Conservation (phyloP, 1,140 invertebrate species). For the Halictus rubicundus region DNA sequence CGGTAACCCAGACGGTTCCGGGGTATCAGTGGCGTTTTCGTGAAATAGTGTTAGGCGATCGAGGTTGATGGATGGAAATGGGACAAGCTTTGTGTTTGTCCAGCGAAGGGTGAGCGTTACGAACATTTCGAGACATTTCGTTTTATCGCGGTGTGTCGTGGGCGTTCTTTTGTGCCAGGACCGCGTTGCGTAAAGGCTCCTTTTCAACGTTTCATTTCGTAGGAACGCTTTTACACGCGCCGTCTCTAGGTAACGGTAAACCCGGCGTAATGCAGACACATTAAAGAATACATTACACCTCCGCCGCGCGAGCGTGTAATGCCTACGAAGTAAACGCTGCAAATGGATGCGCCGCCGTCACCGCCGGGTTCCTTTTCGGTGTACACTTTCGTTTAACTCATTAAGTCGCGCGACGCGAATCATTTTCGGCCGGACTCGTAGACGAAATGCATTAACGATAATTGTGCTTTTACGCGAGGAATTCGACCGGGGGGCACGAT, state of each 20-base stretch:
- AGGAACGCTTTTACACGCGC: conserved; percentile 37
- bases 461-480: conserved; percentile 33
- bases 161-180: conserved; percentile 17
- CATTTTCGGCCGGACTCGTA: conserved; percentile 25
- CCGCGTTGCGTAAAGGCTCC: conserved; percentile 39
- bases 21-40: too few relatives aligned
- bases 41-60: neutral
- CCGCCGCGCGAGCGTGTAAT: conserved; percentile 9
- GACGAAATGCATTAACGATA: conserved; percentile 41
- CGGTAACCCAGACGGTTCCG: too few relatives aligned
- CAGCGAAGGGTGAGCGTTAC: neutral
- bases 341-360: conserved; percentile 29
- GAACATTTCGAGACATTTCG: neutral
- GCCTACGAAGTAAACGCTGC: conserved; percentile 33
- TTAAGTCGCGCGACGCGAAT: conserved; percentile 2
- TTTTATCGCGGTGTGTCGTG: conserved; percentile 6
- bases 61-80: neutral
- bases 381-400: conserved; percentile 42
- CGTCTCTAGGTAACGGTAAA: conserved; percentile 49
- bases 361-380: conserved; percentile 7
- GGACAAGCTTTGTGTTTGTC: neutral
- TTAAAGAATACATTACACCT: conserved; percentile 45
- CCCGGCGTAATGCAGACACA: conserved; percentile 41
- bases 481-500: conserved; percentile 22
- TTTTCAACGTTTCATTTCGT: conserved; percentile 41